Conservation (phyloP, 2,888 invertebrate genomes). For the Sinopyrophorus schimmeli region DNA sequence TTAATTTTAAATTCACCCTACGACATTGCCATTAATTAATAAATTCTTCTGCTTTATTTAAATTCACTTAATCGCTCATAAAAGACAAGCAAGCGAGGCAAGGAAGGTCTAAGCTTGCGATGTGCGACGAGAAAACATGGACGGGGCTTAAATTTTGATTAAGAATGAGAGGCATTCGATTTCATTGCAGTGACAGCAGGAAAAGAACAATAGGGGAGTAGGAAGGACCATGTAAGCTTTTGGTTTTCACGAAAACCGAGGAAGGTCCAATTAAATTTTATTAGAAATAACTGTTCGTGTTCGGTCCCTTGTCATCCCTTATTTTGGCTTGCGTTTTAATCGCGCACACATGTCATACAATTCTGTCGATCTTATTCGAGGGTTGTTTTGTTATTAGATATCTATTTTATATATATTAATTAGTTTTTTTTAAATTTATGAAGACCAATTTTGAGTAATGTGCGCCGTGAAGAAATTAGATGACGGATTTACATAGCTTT, state of each 20-base stretch:
- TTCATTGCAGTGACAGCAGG: slow-evolving; percentile 6
- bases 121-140: too few relatives aligned
- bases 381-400: slow-evolving; percentile 7
- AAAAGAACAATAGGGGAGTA: slow-evolving; percentile 21
- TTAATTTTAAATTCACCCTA: slow-evolving; percentile 45
- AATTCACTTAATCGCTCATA: slow-evolving; percentile 15
- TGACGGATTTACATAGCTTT: too few relatives aligned
- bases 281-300: slow-evolving; percentile 25
- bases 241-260: slow-evolving; percentile 24
- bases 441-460: too few relatives aligned
- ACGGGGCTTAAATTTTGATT: too few relatives aligned
- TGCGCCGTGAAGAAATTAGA: too few relatives aligned
- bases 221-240: slow-evolving; percentile 19
- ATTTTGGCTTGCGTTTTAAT: slow-evolving; percentile 21
- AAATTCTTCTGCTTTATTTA: slow-evolving; percentile 6
- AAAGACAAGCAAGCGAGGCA: too few relatives aligned
- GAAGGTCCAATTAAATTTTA: slow-evolving; percentile 27
- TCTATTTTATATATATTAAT: too few relatives aligned
- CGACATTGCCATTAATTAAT: slow-evolving; percentile 6
- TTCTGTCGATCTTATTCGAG: slow-evolving; percentile 16
- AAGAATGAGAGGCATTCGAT: too few relatives aligned
- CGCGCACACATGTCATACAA: slow-evolving; percentile 22
- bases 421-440: too few relatives aligned
- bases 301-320: slow-evolving; percentile 20
- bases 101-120: too few relatives aligned